Conservation (phyloP, 2,888 invertebrate species). For the Petrolisthes manimaculis region DNA sequence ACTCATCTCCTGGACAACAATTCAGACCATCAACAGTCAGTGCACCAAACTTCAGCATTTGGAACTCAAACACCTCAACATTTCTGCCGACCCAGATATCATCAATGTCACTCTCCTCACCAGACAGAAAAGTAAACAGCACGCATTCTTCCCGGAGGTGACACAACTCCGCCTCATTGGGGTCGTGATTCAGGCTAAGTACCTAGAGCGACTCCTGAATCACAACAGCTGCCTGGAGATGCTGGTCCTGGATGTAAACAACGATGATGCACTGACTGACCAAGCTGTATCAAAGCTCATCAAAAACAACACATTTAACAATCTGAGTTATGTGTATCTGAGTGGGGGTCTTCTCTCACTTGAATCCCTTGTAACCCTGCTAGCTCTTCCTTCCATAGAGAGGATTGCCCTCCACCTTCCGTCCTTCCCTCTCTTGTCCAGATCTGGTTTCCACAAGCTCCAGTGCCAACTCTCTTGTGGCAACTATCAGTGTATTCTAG, state of each 20-base stretch:
- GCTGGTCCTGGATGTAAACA: conserved; percentile 31
- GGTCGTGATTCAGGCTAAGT: conserved; percentile 16
- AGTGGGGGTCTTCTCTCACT: not conserved
- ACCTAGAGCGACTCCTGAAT: not conserved
- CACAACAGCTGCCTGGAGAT: conserved; percentile 24
- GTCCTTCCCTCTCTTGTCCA: not conserved
- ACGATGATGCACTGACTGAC: conserved; percentile 16
- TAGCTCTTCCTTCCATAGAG: conserved; percentile 2
- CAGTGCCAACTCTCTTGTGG: conserved; percentile 13
- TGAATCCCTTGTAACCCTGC: not conserved
- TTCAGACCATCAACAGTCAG: not conserved
- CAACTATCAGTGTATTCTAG: conserved; percentile 27
- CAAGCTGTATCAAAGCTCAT: not conserved
- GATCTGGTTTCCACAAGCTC: conserved; percentile 1
- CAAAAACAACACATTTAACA: not conserved
- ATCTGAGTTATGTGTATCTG: conserved; percentile 16
- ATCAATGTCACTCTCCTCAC: not conserved
- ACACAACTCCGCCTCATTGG: conserved; percentile 23
- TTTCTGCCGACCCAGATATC: not conserved
- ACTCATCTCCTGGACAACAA: conserved; percentile 23
- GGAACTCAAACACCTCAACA: conserved; percentile 32
- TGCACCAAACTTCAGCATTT: conserved; percentile 18
- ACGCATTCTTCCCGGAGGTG: conserved; percentile 16
- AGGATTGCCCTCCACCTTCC: conserved; percentile 25
- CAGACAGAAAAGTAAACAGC: not conserved